Conservation (phyloP, 2,113 vertebrate genomes). For the Symphodus melops region DNA sequence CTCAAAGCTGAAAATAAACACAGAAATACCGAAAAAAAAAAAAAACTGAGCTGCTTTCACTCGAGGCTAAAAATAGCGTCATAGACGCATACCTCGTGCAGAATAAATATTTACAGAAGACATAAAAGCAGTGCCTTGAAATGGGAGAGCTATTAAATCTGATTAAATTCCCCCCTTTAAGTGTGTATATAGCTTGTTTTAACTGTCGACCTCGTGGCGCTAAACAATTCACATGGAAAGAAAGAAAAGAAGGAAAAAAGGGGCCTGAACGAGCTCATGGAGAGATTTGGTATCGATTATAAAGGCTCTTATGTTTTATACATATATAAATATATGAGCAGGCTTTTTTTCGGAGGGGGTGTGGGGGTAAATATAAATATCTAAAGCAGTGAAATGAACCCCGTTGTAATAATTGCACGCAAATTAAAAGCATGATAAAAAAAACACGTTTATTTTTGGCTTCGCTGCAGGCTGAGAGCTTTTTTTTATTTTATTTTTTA, state of each 20-base stretch:
- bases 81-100: constrained; percentile 60
- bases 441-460: constrained; percentile 16
- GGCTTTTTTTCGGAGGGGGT: background rate
- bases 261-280: background rate
- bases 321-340: too few species aligned
- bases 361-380: background rate
- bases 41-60: constrained; percentile 65
- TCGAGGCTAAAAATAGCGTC: constrained; percentile 74
- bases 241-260: background rate
- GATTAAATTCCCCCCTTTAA: constrained; percentile 67
- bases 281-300: constrained; percentile 5
- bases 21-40: constrained; percentile 59
- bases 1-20: constrained; percentile 54
- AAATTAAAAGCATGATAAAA: constrained; percentile 41
- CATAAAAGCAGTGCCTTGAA: constrained; percentile 78
- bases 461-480: constrained; percentile 30
- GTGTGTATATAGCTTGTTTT: constrained; percentile 21
- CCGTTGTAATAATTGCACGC: constrained; percentile 37
- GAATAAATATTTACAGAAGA: constrained; percentile 81
- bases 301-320: background rate
- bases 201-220: constrained; percentile 30
- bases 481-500: too few species aligned
- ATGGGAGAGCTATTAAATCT: constrained; percentile 74
- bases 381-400: constrained; percentile 40
- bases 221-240: constrained; percentile 21